phyloP scores from a whole-genome alignment of 2,888 invertebrate species.

The Hypercompe scribonia region DNA sequence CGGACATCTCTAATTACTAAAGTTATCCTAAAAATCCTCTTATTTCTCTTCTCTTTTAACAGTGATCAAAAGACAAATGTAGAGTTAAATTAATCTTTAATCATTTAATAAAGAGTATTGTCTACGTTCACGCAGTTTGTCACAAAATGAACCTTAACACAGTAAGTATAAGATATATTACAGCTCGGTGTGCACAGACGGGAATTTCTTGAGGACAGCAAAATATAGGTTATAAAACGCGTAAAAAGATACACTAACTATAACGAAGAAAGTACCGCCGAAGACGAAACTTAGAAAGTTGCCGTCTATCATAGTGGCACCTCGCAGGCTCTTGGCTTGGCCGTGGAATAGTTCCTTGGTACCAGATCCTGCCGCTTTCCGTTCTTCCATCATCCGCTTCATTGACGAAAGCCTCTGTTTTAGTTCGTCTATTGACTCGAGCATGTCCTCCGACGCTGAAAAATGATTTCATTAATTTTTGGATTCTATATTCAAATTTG shows the following conservation, averaged over 20 bases:
- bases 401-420: slow-evolving; percentile 92
- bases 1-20: not conserved
- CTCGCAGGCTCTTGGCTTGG: slow-evolving; percentile 80
- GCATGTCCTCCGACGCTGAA: slow-evolving; percentile 77
- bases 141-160: slow-evolving; percentile 35
- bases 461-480: slow-evolving; percentile 20
- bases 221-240: slow-evolving; percentile 92
- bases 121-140: slow-evolving; percentile 39
- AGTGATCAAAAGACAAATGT: slow-evolving; percentile 23
- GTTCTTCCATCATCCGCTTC: slow-evolving; percentile 93
- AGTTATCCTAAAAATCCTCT: not conserved
- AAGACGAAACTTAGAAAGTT: slow-evolving; percentile 94
- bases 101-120: slow-evolving; percentile 45
- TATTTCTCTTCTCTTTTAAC: not conserved
- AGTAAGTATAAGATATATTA: slow-evolving; percentile 62
- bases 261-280: slow-evolving; percentile 91
- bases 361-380: slow-evolving; percentile 83
- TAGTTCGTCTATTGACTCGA: slow-evolving; percentile 93
- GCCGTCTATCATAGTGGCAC: slow-evolving; percentile 91
- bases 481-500: not conserved
- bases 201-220: slow-evolving; percentile 92
- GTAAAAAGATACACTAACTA: slow-evolving; percentile 93
- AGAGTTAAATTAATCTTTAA: slow-evolving; percentile 45
- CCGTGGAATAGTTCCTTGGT: slow-evolving; percentile 82
- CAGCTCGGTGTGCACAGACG: slow-evolving; percentile 92